These are phyloP conservation scores for Pteropus rufus DNA, from an alignment of 2,797 vertebrate species.

Conservation along the genomic window DNA sequence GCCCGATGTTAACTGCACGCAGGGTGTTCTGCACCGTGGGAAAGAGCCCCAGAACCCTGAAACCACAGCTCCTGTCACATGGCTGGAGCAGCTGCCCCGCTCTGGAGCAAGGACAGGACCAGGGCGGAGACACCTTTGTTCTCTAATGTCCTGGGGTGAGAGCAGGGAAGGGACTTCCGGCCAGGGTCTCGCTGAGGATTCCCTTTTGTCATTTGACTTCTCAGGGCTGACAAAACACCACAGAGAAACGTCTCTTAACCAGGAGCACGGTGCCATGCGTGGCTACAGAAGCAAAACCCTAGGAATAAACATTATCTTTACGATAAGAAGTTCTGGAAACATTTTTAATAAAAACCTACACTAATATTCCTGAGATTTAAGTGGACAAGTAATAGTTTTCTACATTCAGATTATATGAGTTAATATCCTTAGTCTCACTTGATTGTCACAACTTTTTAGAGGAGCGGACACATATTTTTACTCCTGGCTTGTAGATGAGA, in stretches of 20 bases:
- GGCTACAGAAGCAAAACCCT: not conserved
- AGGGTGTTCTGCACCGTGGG: not conserved
- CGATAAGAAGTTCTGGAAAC: not conserved
- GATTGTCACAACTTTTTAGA: not conserved
- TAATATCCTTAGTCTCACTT: not conserved
- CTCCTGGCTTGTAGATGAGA: not conserved
- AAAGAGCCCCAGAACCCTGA: rapidly evolving
- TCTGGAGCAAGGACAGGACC: too few relatives aligned
- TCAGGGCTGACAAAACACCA: not conserved
- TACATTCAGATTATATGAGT: not conserved
- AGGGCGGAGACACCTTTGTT: not conserved
- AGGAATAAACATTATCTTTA: not conserved
- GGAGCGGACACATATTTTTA: not conserved
- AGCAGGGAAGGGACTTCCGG: not conserved
- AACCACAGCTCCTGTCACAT: rapidly evolving
- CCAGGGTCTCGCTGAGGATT: not conserved
- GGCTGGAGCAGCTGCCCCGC: too few relatives aligned
- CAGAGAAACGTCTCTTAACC: not conserved
- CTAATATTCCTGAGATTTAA: not conserved
- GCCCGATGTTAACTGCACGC: too few relatives aligned
- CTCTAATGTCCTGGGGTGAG: not conserved
- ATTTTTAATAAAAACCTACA: not conserved
- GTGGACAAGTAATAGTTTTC: not conserved
- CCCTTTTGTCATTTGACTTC: not conserved
- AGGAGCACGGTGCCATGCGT: not conserved